A percentile compares a stretch with the other conserved stretches of the same genome.
Conservation (phyloP, 2,888 invertebrate genomes). For the Orthosia gothica region DNA sequence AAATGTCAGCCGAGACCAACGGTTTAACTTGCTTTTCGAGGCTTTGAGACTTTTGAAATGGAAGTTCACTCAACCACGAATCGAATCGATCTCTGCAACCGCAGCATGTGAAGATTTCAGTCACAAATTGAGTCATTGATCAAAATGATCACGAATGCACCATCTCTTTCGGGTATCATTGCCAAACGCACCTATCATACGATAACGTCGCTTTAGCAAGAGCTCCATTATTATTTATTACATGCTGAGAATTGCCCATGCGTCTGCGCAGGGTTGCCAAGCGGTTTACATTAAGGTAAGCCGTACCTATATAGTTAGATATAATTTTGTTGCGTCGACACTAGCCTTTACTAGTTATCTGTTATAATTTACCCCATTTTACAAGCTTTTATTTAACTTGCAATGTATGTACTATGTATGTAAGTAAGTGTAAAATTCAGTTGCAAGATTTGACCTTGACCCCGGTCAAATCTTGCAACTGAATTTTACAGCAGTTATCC, state of each 20-base stretch:
- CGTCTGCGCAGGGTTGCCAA: constrained; percentile 6
- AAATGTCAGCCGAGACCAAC: not conserved
- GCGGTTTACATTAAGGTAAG: not conserved
- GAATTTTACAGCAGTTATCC: too few relatives aligned
- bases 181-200: constrained; percentile 23
- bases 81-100: not conserved
- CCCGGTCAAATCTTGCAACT: too few relatives aligned
- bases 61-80: not conserved
- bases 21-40: not conserved
- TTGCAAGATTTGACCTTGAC: too few relatives aligned
- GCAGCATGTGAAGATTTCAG: not conserved
- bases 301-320: not conserved
- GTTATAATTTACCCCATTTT: too few relatives aligned
- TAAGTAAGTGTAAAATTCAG: too few relatives aligned
- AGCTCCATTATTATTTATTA: constrained; percentile 14
- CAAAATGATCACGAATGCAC: constrained; percentile 20
- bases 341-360: too few relatives aligned
- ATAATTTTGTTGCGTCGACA: too few relatives aligned
- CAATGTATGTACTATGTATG: too few relatives aligned
- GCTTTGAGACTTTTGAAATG: not conserved
- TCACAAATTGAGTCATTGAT: not conserved
- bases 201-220: constrained; percentile 28
- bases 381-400: too few relatives aligned
- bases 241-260: constrained; percentile 39
- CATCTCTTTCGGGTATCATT: constrained; percentile 2